Evolutionary conservation across 1,140 invertebrate genomes (phyloP).

Genomic region (Aphaenogaster floridana): DNA sequence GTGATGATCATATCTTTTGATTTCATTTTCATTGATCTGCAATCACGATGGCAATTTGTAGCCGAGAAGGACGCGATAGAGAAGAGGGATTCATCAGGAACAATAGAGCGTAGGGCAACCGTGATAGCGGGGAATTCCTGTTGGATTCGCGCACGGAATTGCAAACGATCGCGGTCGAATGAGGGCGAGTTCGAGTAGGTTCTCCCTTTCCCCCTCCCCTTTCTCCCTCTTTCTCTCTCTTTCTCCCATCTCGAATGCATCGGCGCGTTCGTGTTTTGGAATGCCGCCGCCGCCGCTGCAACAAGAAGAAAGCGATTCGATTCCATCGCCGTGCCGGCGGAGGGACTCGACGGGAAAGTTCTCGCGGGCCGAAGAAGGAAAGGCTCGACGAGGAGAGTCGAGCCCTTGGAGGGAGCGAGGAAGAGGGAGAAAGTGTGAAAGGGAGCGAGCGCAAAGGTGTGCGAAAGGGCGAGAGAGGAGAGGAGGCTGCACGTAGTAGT

Average conservation of each 20-base stretch:
- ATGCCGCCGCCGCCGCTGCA: conserved; percentile 67
- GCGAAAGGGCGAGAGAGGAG: conserved; percentile 3
- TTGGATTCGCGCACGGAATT: conserved; percentile 65
- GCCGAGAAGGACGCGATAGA: neutral
- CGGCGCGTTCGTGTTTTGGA: conserved; percentile 66
- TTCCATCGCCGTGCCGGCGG: conserved; percentile 57
- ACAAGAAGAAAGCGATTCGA: conserved; percentile 71
- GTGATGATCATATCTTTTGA: neutral
- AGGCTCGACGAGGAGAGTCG: conserved; percentile 16
- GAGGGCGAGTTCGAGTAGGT: conserved; percentile 51
- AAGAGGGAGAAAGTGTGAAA: conserved; percentile 56
- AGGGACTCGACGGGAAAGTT: conserved; percentile 60
- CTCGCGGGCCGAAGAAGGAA: conserved; percentile 49
- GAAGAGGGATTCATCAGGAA: conserved; percentile 10
- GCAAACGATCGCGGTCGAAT: conserved; percentile 68
- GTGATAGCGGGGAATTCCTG: conserved; percentile 54
- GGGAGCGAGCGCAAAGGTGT: conserved; percentile 4
- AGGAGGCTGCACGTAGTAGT: conserved; percentile 6
- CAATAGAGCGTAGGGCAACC: conserved; percentile 21
- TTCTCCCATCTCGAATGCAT: conserved; percentile 40
- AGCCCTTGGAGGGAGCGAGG: conserved; percentile 47
- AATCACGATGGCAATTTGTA: conserved; percentile 45
- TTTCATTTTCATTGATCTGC: neutral
- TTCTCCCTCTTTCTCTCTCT: conserved; percentile 20
- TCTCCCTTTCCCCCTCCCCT: neutral